Percentiles rank a stretch among this genome's conserved stretches.
Conservation (phyloP, 2,113 vertebrate species). For the Calidris pugnax region DNA sequence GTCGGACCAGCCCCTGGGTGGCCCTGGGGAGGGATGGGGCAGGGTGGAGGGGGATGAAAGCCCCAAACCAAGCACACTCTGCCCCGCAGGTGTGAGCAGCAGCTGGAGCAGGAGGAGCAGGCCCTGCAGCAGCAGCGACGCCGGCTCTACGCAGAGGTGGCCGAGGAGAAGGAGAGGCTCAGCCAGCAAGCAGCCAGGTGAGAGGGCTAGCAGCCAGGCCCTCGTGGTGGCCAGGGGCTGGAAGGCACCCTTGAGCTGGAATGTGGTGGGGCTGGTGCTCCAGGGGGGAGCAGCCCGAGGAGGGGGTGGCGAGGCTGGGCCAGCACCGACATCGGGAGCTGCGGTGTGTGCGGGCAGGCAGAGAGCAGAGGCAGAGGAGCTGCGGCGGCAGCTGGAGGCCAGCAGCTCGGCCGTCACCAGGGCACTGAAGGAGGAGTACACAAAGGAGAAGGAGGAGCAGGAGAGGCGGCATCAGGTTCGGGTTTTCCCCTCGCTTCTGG, state of each 20-base stretch:
- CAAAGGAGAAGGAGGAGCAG: conserved; percentile 87
- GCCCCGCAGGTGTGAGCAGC: conserved; percentile 84
- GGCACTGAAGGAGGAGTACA: conserved; percentile 83
- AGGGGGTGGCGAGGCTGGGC: not conserved
- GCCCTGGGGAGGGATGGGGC: fast-evolving
- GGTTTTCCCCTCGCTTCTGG: not conserved
- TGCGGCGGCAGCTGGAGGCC: conserved; percentile 87
- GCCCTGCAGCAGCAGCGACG: conserved; percentile 88
- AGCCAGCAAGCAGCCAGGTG: conserved; percentile 87
- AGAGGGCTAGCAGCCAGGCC: not conserved
- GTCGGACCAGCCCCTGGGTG: fast-evolving
- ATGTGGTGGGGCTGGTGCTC: not conserved
- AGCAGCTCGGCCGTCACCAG: conserved; percentile 77
- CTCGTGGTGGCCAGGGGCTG: fast-evolving
- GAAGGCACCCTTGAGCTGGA: not conserved
- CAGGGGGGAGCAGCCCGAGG: too few relatives aligned
- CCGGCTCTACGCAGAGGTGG: conserved; percentile 86
- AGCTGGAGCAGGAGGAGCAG: conserved; percentile 90
- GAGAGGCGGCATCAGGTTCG: conserved; percentile 91
- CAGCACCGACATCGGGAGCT: not conserved
- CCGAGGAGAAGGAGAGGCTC: conserved; percentile 89
- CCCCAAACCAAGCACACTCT: fast-evolving
- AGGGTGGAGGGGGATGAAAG: fast-evolving
- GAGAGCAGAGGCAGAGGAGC: conserved; percentile 85
- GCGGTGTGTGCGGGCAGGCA: conserved; percentile 77